phyloP scores from a whole-genome alignment of 2,888 invertebrate genomes.

The Morpho deidamia region DNA sequence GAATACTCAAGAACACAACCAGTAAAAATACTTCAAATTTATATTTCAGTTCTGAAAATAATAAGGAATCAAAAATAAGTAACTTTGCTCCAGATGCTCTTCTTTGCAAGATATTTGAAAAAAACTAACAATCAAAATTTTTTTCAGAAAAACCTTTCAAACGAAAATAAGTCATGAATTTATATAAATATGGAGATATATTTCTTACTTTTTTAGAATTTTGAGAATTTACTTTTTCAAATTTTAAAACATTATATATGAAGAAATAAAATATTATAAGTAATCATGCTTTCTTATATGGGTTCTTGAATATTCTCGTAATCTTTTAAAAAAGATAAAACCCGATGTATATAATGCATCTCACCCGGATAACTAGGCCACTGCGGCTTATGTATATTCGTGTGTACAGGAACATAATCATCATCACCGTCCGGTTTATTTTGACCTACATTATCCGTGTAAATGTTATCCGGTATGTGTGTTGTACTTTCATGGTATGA shows the following conservation, averaged over 20 bases:
- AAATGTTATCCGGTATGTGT: slow-evolving; percentile 46
- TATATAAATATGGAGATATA: too few species aligned
- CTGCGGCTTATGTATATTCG: slow-evolving; percentile 49
- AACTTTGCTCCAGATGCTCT: too few species aligned
- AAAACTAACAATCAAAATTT: too few species aligned
- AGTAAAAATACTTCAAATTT: too few species aligned
- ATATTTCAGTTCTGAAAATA: too few species aligned
- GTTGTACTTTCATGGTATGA: slow-evolving; percentile 68
- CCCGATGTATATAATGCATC: slow-evolving; percentile 33
- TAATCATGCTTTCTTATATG: neutral
- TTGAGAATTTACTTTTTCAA: too few species aligned
- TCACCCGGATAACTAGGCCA: slow-evolving; percentile 70
- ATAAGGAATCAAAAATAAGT: too few species aligned
- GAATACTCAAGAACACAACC: slow-evolving; percentile 13
- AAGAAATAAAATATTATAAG: neutral
- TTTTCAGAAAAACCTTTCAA: too few species aligned
- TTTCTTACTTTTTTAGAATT: too few species aligned
- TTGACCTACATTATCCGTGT: slow-evolving; percentile 38
- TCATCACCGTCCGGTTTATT: slow-evolving; percentile 49
- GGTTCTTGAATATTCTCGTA: slow-evolving; percentile 26
- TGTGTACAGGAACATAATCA: slow-evolving; percentile 68
- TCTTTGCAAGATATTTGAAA: too few species aligned
- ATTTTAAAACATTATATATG: neutral
- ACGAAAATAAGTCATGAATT: too few species aligned
- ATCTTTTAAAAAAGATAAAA: slow-evolving; percentile 22